Evolutionary conservation across 2,797 vertebrate species (phyloP), one percentile per base, ranked within the genome.

Genomic region (Hyperoplus lanceolatus): DNA sequence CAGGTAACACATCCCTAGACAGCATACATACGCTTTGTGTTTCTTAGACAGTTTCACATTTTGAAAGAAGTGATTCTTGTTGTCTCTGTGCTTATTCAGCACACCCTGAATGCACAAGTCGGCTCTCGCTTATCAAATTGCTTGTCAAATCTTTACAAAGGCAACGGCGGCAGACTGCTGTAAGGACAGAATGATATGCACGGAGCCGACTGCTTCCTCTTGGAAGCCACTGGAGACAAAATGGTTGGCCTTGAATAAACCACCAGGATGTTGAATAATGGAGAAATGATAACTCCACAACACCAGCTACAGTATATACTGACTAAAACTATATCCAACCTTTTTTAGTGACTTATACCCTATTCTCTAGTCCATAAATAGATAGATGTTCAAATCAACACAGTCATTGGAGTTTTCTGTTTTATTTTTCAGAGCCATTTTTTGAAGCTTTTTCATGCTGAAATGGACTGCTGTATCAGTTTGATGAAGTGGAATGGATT

Each of bases 61-160:
- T 77, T 45, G 3, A 75, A 73, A 76, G 71, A 77, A 73, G 75
- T 7, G 0, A 74, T 78, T 77, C 56, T 77, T 13, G 60, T 29
- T 67, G 77, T 85, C 70, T 79, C 0, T 4, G 16, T 83, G 87
- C 89, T 87, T 87, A 89, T 84, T 92, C 88, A 89, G 91, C 90
- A 88, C 62, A 55, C 12, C 29, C 29, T 50, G 73, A 84, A 90
- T 76, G 77, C 63, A 51, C 59, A 42, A 89, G 86, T 92, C 90
- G 91, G 90, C 88, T 74, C 73, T 60, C 12, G 62, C 84, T 90
- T 84, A 88, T 90, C 88, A 92, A 84, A 89, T 82, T 76, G 73
- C 89, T 85, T 91, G 89, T 92, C 86, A 89, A 62, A 87, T 80
- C 29, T 29, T 85, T 75, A 86, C 84, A 87, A 87, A 87, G 77